Conservation (phyloP, 2,113 vertebrate species). For the Callipepla squamata region DNA sequence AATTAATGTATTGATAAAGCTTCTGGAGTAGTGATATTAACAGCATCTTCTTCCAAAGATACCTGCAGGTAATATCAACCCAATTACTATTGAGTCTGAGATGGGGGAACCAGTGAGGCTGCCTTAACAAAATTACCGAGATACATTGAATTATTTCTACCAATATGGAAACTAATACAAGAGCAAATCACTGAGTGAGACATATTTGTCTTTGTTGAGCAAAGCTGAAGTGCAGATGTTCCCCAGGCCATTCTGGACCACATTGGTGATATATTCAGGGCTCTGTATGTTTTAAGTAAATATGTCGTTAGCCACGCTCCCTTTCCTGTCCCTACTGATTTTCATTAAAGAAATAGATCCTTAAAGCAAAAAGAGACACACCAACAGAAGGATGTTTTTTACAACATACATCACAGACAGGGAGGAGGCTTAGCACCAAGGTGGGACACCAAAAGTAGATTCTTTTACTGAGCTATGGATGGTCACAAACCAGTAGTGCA, state of each 20-base stretch:
- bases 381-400: neutral
- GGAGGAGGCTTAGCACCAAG: neutral
- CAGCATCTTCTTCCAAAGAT: constrained; percentile 37
- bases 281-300: constrained; percentile 6
- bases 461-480: neutral
- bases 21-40: constrained; percentile 48
- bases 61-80: constrained; percentile 58
- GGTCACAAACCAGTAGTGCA: neutral
- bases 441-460: neutral
- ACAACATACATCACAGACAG: neutral
- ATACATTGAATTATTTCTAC: constrained; percentile 56
- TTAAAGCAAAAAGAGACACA: neutral
- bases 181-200: neutral
- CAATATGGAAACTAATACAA: neutral
- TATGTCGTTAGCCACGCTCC: neutral
- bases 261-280: constrained; percentile 20
- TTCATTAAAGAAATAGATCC: neutral
- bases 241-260: constrained; percentile 32
- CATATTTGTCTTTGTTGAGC: constrained; percentile 42
- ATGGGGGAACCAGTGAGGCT: constrained; percentile 4
- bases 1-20: constrained; percentile 59
- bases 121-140: constrained; percentile 51
- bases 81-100: constrained; percentile 57
- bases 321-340: neutral
- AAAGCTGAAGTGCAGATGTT: constrained; percentile 43